Percentiles rank a stretch among this genome's conserved stretches.
These are phyloP conservation scores for Bombus consobrinus DNA, from an alignment of 1,140 invertebrate species.

Conservation along the genomic window DNA sequence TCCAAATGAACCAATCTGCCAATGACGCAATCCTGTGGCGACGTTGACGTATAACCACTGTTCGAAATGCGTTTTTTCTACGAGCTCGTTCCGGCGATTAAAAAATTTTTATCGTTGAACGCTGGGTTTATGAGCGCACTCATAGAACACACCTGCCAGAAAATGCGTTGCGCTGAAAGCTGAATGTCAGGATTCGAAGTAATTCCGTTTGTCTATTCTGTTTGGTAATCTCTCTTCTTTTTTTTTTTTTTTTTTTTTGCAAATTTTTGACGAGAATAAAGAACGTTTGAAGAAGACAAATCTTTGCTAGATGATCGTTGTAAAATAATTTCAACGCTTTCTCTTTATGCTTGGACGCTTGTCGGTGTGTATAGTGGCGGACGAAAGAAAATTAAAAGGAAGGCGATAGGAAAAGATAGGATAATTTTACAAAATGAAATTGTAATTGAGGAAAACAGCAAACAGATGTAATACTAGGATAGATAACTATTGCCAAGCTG, in stretches of 20 bases:
- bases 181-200: constrained; percentile 63
- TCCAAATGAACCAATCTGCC: constrained; percentile 56
- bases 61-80: constrained; percentile 17
- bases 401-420: too few species aligned
- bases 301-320: not conserved
- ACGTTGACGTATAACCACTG: constrained; percentile 39
- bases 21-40: constrained; percentile 37
- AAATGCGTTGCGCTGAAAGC: constrained; percentile 63
- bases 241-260: not conserved
- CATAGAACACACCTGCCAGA: constrained; percentile 69
- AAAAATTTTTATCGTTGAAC: constrained; percentile 61
- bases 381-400: too few species aligned
- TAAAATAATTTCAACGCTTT: not conserved
- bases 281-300: not conserved
- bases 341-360: not conserved
- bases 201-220: constrained; percentile 59
- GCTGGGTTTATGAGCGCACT: constrained; percentile 41
- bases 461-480: too few species aligned
- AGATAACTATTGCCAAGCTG: too few species aligned
- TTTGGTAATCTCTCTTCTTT: not conserved
- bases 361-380: too few species aligned
- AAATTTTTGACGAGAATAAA: not conserved
- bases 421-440: too few species aligned
- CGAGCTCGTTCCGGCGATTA: constrained; percentile 53
- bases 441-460: too few species aligned